phyloP scores from a whole-genome alignment of 2,113 vertebrate species.

The Arenaria interpres region DNA sequence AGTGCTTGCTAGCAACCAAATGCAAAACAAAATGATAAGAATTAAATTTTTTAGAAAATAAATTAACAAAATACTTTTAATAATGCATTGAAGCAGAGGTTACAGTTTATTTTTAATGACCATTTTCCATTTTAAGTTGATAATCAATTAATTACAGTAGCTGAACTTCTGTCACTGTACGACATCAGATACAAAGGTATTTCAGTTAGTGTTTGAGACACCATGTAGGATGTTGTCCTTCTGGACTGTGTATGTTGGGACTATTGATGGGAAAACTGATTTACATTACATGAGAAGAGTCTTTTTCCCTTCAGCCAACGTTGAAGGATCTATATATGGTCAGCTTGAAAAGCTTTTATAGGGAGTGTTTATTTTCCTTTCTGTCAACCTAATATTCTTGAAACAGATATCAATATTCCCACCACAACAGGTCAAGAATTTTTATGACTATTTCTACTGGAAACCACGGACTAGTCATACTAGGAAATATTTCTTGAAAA shows the following conservation, averaged over 20 bases:
- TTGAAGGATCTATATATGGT: neutral
- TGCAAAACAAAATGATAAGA: neutral
- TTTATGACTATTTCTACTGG: neutral
- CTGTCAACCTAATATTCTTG: neutral
- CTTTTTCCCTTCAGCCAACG: neutral
- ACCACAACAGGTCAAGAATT: neutral
- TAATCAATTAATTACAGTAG: neutral
- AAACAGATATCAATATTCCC: neutral
- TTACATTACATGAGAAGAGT: neutral
- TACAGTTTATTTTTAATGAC: neutral
- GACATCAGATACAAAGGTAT: neutral
- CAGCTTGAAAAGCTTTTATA: neutral
- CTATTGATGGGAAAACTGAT: neutral
- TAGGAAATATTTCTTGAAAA: neutral
- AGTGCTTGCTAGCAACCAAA: neutral
- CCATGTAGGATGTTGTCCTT: neutral
- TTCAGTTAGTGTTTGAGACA: neutral
- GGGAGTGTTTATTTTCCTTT: neutral
- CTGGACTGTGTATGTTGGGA: neutral
- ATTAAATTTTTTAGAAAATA: neutral
- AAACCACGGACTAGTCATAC: neutral
- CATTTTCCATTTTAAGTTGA: neutral
- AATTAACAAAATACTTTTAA: neutral
- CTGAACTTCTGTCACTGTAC: neutral
- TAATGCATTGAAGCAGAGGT: neutral